phyloP scores from a whole-genome alignment of 2,888 invertebrate species.

The Lymantria dispar region DNA sequence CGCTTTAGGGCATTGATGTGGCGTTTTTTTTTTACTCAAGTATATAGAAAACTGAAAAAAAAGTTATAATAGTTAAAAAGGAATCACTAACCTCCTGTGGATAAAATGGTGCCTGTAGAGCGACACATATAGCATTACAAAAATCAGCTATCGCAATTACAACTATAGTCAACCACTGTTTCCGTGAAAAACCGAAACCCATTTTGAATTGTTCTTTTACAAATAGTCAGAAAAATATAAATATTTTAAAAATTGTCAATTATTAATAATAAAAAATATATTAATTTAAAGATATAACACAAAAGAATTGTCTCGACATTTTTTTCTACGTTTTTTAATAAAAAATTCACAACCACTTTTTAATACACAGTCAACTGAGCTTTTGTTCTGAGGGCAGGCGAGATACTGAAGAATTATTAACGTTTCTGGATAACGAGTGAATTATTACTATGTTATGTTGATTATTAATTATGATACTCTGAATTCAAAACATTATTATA shows the following conservation, averaged over 20 bases:
- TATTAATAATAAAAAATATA: neutral
- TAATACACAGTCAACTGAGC: slow-evolving; percentile 25
- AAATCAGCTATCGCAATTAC: slow-evolving; percentile 92
- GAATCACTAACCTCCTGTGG: slow-evolving; percentile 87
- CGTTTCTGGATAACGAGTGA: slow-evolving; percentile 49
- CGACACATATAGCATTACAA: slow-evolving; percentile 92
- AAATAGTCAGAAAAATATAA: neutral
- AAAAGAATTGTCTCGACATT: slow-evolving; percentile 6
- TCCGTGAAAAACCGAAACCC: slow-evolving; percentile 85
- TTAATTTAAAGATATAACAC: slow-evolving; percentile 8
- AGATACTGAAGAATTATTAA: slow-evolving; percentile 46
- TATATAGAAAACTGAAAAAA: too few species aligned
- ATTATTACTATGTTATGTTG: slow-evolving; percentile 35
- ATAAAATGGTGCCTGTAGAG: slow-evolving; percentile 93
- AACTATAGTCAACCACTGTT: slow-evolving; percentile 90
- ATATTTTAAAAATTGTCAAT: neutral
- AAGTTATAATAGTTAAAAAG: neutral
- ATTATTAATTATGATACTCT: slow-evolving; percentile 28
- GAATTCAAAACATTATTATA: slow-evolving; percentile 37
- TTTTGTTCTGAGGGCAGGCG: slow-evolving; percentile 41
- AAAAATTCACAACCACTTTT: slow-evolving; percentile 51
- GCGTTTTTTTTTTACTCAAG: too few species aligned
- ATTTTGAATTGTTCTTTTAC: slow-evolving; percentile 50
- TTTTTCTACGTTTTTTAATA: neutral
- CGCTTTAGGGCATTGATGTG: too few species aligned